Conservation (phyloP, 2,888 invertebrate species). For the Danaus chrysippus region DNA sequence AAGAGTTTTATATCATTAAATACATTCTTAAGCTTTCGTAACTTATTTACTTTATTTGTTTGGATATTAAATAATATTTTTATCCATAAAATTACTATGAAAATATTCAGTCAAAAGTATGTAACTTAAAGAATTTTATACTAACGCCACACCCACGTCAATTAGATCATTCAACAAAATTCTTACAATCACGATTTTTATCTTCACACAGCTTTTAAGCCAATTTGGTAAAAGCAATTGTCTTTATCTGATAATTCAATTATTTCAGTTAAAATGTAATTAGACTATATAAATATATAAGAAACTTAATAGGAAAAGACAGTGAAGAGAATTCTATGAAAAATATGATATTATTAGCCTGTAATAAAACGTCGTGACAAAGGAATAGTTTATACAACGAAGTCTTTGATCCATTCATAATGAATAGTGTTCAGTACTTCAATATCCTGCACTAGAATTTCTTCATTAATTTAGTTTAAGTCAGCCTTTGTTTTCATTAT, state of each 20-base stretch:
- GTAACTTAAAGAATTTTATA: conserved; percentile 1
- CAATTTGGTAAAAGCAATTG: conserved; percentile 22
- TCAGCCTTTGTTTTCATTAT: too few species aligned
- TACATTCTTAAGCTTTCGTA: too few species aligned
- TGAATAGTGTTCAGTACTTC: neutral
- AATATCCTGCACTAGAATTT: neutral
- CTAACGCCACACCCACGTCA: conserved; percentile 15
- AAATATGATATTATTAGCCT: too few species aligned
- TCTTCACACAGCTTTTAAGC: conserved; percentile 17
- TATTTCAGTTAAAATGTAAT: neutral
- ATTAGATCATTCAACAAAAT: conserved; percentile 22
- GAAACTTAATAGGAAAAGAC: too few species aligned
- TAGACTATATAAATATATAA: neutral
- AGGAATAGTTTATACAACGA: neutral
- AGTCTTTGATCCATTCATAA: neutral
- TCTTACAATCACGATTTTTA: conserved; percentile 16
- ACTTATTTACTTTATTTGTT: too few species aligned
- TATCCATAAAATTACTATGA: neutral
- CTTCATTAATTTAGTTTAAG: too few species aligned
- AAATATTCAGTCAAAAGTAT: neutral
- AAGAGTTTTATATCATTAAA: too few species aligned
- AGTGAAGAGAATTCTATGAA: too few species aligned
- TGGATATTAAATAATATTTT: too few species aligned
- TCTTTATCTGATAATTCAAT: neutral
- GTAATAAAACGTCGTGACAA: too few species aligned